These are phyloP conservation scores for Oreocharis arfaki DNA, from an alignment of 2,113 vertebrate species.

Conservation along the genomic window DNA sequence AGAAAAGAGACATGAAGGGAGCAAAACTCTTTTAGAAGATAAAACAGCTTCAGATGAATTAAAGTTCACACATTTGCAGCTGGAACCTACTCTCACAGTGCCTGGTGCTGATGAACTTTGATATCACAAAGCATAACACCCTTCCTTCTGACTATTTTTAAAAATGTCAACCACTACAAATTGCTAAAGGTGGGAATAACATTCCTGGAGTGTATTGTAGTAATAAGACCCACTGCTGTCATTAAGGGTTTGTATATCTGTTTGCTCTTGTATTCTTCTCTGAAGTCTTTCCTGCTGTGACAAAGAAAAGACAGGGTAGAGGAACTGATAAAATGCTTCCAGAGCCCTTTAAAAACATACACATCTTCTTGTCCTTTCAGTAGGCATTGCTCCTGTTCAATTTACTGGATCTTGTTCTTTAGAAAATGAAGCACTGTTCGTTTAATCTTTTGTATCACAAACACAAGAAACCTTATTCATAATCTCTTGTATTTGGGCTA, in stretches of 20 bases:
- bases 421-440: not conserved
- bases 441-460: constrained; percentile 19
- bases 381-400: not conserved
- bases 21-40: constrained; percentile 22
- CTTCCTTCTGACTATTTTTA: not conserved
- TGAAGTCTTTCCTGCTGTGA: not conserved
- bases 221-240: not conserved
- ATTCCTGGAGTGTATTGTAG: not conserved
- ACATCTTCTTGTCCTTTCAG: not conserved
- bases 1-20: constrained; percentile 20
- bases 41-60: constrained; percentile 26
- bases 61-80: not conserved
- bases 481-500: not conserved
- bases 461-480: not conserved
- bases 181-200: not conserved
- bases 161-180: not conserved
- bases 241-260: not conserved
- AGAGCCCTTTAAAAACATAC: not conserved
- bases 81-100: not conserved
- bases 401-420: not conserved
- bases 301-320: not conserved
- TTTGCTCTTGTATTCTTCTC: not conserved
- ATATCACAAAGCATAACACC: not conserved
- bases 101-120: not conserved
- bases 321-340: not conserved